Evolutionary conservation across 2,888 invertebrate genomes (phyloP), one percentile per base, ranked within the genome.

Genomic region (Zygothrica quintamaculata): DNA sequence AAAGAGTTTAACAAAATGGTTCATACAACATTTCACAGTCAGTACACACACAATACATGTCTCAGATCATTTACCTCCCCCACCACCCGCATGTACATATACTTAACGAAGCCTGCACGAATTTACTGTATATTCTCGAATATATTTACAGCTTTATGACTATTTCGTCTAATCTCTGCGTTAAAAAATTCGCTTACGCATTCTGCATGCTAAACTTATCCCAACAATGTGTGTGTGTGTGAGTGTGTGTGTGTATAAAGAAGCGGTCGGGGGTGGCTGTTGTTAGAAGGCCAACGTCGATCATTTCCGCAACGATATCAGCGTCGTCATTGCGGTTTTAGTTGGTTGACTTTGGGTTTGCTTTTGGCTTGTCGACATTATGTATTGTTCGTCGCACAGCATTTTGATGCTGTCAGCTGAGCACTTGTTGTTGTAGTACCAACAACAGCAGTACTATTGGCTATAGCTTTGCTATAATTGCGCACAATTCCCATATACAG

Each of bases 401-500:
- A 43, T 22, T 46, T n/a, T 60, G 44, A 18, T 48, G 44, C 50
- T 42, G 59, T 52, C 67, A 58, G 58, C 70, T 69, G 64, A 58
- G 47, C 36, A 47, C 52, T 52, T 72, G 72, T 55, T 66, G 47
- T 65, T 73, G 74, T 68, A 72, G 72, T 68, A 47, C 40, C 50
- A 47, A 11, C 50, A 31, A 6, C 57, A 34, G 37, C 57, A 58
- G 40, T 34, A 47, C 12, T 47, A 33, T 5, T 51, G 42, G 39
- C n/a, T n/a, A n/a, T n/a, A n/a, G n/a, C 58, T 55, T 37, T 31
- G 43, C 65, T 55, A 78, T 81, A 79, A 82, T 85, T 85, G 74
- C 77, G 79, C 74, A 69, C 86, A 84, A 79, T 82, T 79, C 77
- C 66, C 80, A 69, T 65, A 69, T 73, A 86, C 86, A 84, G 82